Evolutionary conservation across 1,140 invertebrate genomes (phyloP).

Genomic region (Mylabris phalerata): DNA sequence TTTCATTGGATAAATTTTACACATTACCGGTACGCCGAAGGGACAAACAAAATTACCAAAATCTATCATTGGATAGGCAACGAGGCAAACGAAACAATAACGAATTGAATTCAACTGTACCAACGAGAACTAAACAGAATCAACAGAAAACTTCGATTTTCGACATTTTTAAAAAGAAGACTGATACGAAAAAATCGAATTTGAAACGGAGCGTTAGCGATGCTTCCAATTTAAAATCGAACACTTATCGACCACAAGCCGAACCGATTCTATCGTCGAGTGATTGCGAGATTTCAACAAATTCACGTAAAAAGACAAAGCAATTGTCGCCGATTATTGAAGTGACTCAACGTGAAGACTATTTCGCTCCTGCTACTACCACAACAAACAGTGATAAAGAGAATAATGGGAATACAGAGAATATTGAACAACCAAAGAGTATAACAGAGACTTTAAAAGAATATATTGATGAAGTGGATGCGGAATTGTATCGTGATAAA

Average conservation of each 20-base stretch:
- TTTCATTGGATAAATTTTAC: constrained; percentile 54
- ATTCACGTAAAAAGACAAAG: constrained; percentile 43
- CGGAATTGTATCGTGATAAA: constrained; percentile 31
- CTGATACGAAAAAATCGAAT: constrained; percentile 42
- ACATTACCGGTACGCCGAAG: constrained; percentile 52
- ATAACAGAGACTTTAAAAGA: constrained; percentile 33
- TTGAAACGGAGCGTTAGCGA: constrained; percentile 61
- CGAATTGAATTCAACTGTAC: constrained; percentile 26
- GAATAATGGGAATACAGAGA: constrained; percentile 15
- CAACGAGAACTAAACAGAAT: constrained; percentile 38
- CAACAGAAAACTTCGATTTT: constrained; percentile 47
- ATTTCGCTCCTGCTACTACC: constrained; percentile 49
- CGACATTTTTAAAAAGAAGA: constrained; percentile 52
- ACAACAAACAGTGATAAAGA: constrained; percentile 18
- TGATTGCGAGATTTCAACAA: constrained; percentile 14
- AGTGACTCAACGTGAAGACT: constrained; percentile 55
- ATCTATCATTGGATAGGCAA: constrained; percentile 38
- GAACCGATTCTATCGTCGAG: constrained; percentile 45
- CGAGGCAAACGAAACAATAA: constrained; percentile 37
- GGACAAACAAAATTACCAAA: constrained; percentile 45
- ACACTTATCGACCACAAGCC: constrained; percentile 45
- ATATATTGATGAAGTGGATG: constrained; percentile 36
- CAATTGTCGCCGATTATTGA: constrained; percentile 74
- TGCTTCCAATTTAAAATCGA: constrained; percentile 53
- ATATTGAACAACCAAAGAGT: constrained; percentile 17